phyloP scores from a whole-genome alignment of 1,140 invertebrate genomes.

The Ditylenchus dipsaci region DNA sequence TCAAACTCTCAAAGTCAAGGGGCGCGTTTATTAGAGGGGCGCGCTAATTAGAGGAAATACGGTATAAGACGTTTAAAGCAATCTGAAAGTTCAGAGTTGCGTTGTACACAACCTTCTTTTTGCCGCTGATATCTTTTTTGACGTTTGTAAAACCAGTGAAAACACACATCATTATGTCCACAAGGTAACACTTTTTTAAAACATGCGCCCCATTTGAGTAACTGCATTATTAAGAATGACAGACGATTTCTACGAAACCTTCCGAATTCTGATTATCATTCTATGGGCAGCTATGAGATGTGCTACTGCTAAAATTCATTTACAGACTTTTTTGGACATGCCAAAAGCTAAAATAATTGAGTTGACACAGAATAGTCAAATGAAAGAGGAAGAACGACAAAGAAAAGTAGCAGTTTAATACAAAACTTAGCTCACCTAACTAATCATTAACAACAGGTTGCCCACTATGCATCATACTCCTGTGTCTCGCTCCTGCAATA shows the following conservation, averaged over 20 bases:
- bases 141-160: background rate
- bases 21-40: too few species aligned
- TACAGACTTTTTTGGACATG: constrained; percentile 35
- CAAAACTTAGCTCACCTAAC: background rate
- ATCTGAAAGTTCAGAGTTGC: constrained; percentile 4
- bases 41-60: too few species aligned
- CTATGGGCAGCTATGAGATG: constrained; percentile 17
- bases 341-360: constrained; percentile 20
- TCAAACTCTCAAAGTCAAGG: too few species aligned
- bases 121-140: constrained; percentile 19
- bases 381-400: constrained; percentile 17
- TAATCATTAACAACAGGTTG: constrained; percentile 11
- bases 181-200: background rate
- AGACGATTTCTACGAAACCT: background rate
- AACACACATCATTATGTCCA: background rate
- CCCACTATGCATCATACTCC: constrained; percentile 25
- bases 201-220: background rate
- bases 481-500: constrained; percentile 33
- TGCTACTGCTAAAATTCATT: background rate
- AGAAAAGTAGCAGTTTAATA: constrained; percentile 14
- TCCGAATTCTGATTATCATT: constrained; percentile 2
- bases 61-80: too few species aligned
- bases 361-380: constrained; percentile 1
- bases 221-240: background rate
- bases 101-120: constrained; percentile 22